Evolutionary conservation across 2,888 invertebrate species (phyloP).

Genomic region (Thumatha senex): DNA sequence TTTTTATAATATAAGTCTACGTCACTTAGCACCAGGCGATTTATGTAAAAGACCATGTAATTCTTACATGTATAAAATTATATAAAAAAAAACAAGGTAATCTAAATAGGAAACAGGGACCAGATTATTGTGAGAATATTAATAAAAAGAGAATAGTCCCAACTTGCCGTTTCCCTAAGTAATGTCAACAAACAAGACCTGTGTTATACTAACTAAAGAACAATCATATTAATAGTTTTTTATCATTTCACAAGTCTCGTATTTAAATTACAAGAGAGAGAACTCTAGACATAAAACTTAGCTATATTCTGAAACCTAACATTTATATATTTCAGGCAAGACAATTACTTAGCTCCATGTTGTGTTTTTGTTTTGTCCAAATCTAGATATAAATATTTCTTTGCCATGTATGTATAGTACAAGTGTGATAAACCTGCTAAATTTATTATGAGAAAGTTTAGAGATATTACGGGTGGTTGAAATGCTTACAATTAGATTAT

Average conservation of each 20-base stretch:
- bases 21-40: too few relatives aligned
- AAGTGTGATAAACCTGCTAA: slow-evolving; percentile 64
- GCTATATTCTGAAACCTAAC: neutral
- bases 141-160: slow-evolving; percentile 13
- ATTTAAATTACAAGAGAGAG: too few relatives aligned
- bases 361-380: slow-evolving; percentile 37
- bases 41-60: slow-evolving; percentile 6
- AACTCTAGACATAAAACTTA: neutral
- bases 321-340: neutral
- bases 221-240: too few relatives aligned
- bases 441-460: slow-evolving; percentile 33
- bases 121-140: slow-evolving; percentile 33
- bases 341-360: slow-evolving; percentile 2
- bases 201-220: too few relatives aligned
- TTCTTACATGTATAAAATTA: slow-evolving; percentile 29
- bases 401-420: slow-evolving; percentile 76
- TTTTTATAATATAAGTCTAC: too few relatives aligned
- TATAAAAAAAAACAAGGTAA: slow-evolving; percentile 16
- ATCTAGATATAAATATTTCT: slow-evolving; percentile 44
- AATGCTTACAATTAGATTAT: slow-evolving; percentile 41
- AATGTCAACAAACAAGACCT: neutral
- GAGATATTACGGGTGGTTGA: slow-evolving; percentile 38
- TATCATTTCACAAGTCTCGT: too few relatives aligned
- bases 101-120: slow-evolving; percentile 35
- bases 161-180: slow-evolving; percentile 34